These are phyloP conservation scores for Calameuta pallipes DNA, from an alignment of 2,888 invertebrate genomes.

Conservation along the genomic window DNA sequence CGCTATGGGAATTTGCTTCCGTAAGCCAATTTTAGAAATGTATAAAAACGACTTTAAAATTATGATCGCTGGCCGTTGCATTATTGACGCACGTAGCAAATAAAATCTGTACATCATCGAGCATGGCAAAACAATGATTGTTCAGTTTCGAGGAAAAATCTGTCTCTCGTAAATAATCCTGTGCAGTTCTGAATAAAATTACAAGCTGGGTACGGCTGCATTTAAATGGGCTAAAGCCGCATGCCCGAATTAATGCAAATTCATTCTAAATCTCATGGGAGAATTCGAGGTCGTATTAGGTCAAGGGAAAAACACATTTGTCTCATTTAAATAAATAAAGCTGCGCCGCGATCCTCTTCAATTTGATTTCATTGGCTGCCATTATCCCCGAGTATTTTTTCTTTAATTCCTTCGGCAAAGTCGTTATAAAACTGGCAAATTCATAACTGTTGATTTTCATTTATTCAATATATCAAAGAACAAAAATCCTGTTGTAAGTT, in stretches of 20 bases:
- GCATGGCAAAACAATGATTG: not conserved
- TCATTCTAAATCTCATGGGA: slow-evolving; percentile 21
- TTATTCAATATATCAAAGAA: no score
- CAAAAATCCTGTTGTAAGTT: no score
- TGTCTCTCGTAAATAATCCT: not conserved
- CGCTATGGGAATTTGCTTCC: not conserved
- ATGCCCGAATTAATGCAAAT: slow-evolving; percentile 38
- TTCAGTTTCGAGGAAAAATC: not conserved
- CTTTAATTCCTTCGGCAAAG: not conserved
- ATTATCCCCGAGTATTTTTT: not conserved
- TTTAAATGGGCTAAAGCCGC: slow-evolving; percentile 9
- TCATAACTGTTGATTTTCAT: not conserved
- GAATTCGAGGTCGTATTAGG: slow-evolving; percentile 2
- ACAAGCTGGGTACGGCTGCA: slow-evolving; percentile 1
- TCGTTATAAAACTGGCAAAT: not conserved
- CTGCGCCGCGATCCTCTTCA: not conserved
- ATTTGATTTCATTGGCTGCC: not conserved
- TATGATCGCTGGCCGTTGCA: not conserved
- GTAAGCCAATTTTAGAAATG: not conserved
- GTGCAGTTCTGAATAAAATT: not conserved
- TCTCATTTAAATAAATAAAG: slow-evolving; percentile 4
- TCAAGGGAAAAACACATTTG: not conserved
- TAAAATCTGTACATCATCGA: not conserved
- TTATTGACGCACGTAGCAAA: not conserved
- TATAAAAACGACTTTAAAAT: not conserved